A percentile compares a stretch with the other conserved stretches of the same genome.
Conservation (phyloP, 2,888 invertebrate genomes). For the Melinaea marsaeus region DNA sequence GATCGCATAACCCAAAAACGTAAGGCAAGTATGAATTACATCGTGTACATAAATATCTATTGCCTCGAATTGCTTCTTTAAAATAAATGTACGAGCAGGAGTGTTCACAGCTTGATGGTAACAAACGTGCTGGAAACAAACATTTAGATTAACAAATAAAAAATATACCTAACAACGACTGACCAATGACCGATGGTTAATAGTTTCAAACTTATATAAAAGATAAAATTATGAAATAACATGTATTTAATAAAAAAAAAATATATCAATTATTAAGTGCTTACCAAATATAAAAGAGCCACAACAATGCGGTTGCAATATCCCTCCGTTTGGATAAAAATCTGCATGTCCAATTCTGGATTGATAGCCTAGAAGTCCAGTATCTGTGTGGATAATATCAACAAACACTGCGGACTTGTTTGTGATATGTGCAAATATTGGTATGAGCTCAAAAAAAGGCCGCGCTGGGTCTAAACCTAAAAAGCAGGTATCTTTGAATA, state of each 20-base stretch:
- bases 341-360: constrained; percentile 22
- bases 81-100: constrained; percentile 20
- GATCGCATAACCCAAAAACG: constrained; percentile 8
- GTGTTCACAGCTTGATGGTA: constrained; percentile 20
- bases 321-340: constrained; percentile 26
- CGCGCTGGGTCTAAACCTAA: constrained; percentile 29
- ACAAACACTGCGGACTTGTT: constrained; percentile 25
- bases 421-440: constrained; percentile 14
- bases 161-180: background rate
- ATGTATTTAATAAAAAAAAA: background rate
- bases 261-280: background rate
- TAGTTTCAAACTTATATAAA: too few species aligned
- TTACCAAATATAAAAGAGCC: constrained; percentile 11
- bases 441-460: constrained; percentile 28
- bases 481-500: background rate
- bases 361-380: constrained; percentile 19
- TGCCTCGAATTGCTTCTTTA: constrained; percentile 14
- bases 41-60: constrained; percentile 10
- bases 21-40: constrained; percentile 15
- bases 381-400: constrained; percentile 29
- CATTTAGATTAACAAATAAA: background rate
- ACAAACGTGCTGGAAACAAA: background rate
- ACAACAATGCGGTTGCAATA: constrained; percentile 28
- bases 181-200: background rate
- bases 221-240: background rate